Evolutionary conservation across 1,140 invertebrate species (phyloP).

Genomic region (Papilio helenus): DNA sequence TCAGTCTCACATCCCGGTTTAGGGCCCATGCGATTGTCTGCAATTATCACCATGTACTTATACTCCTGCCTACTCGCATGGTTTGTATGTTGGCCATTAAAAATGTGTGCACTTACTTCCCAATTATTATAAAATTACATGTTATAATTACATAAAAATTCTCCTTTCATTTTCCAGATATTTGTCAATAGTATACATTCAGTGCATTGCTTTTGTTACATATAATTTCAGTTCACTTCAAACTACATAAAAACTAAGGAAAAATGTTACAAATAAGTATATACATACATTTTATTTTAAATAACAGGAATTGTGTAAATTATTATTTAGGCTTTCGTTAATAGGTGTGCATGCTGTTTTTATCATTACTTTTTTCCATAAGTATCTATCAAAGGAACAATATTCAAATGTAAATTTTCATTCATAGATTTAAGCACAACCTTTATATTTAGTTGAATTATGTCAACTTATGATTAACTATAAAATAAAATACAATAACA

Average conservation of each 20-base stretch:
- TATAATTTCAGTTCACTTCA: neutral
- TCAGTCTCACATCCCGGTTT: slow-evolving; percentile 92
- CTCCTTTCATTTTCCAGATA: neutral
- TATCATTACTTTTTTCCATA: neutral
- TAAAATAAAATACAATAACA: neutral
- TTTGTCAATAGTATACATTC: neutral
- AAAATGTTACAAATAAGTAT: neutral
- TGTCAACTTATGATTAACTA: neutral
- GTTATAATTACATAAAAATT: neutral
- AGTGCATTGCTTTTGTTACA: neutral
- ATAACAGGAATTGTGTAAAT: neutral
- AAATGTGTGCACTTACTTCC: neutral
- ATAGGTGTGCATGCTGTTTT: neutral
- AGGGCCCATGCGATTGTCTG: slow-evolving; percentile 87
- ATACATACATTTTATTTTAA: neutral
- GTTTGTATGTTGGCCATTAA: neutral
- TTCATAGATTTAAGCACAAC: slow-evolving; percentile 51
- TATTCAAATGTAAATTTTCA: slow-evolving; percentile 4
- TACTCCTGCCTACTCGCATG: slow-evolving; percentile 46
- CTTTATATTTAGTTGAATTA: slow-evolving; percentile 45
- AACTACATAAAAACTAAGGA: neutral
- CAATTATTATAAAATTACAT: neutral
- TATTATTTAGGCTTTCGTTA: neutral
- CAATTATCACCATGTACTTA: slow-evolving; percentile 76
- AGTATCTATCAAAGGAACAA: neutral